Evolutionary conservation across 1,140 invertebrate genomes (phyloP).

Genomic region (Diorhabda sublineata): DNA sequence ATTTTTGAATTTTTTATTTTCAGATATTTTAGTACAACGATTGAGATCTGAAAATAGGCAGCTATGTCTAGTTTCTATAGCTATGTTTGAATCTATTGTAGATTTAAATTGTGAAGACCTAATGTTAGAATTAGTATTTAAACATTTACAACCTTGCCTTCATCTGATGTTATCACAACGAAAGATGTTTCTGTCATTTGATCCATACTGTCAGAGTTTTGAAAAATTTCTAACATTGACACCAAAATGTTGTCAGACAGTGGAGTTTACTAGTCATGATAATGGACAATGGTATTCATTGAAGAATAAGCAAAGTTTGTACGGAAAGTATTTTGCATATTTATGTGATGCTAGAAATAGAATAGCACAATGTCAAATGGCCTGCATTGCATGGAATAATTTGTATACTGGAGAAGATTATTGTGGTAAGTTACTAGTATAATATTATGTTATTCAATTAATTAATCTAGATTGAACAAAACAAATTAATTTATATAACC

Average conservation of each 20-base stretch:
- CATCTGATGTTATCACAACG: constrained; percentile 85
- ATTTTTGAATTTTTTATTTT: background rate
- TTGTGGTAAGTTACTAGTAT: constrained; percentile 23
- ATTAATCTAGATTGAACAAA: too few species aligned
- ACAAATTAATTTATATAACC: too few species aligned
- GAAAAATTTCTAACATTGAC: constrained; percentile 79
- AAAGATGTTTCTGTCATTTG: constrained; percentile 67
- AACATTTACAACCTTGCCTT: constrained; percentile 82
- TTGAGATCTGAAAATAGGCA: constrained; percentile 60
- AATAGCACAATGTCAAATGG: constrained; percentile 66
- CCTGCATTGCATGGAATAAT: constrained; percentile 73
- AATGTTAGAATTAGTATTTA: constrained; percentile 89
- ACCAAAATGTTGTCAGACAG: constrained; percentile 57
- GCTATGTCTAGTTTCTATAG: constrained; percentile 85
- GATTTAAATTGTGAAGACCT: constrained; percentile 94
- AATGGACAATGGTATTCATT: constrained; percentile 52
- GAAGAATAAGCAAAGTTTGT: constrained; percentile 56
- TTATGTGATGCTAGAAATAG: constrained; percentile 75
- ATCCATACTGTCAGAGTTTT: constrained; percentile 76
- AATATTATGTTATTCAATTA: too few species aligned
- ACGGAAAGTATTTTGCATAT: constrained; percentile 78
- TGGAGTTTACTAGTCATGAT: constrained; percentile 38
- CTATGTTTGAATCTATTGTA: constrained; percentile 85
- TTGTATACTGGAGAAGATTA: constrained; percentile 59
- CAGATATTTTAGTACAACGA: constrained; percentile 70